These are phyloP conservation scores for Takifugu rubripes DNA, from an alignment of 2,797 vertebrate species.

Conservation along the genomic window DNA sequence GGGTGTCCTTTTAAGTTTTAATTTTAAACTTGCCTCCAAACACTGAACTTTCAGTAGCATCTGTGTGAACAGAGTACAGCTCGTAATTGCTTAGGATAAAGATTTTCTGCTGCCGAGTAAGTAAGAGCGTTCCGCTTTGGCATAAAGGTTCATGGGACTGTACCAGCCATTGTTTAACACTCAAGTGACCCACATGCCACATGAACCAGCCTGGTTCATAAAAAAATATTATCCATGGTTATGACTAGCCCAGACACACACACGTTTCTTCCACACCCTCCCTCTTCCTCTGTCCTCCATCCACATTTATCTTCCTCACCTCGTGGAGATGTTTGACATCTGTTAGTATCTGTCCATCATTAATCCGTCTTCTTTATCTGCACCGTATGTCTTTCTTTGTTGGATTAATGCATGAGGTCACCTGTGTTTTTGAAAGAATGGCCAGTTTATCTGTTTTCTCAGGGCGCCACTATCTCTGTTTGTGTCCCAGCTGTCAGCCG, in stretches of 20 bases:
- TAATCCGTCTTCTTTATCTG: constrained; percentile 44
- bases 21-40: neutral
- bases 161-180: constrained; percentile 39
- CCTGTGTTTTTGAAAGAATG: constrained; percentile 36
- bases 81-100: constrained; percentile 1
- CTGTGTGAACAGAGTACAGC: neutral
- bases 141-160: constrained; percentile 34
- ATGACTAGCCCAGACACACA: neutral
- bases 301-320: constrained; percentile 53
- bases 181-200: constrained; percentile 40
- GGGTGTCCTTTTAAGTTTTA: neutral
- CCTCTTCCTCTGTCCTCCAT: constrained; percentile 18
- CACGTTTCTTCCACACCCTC: constrained; percentile 2
- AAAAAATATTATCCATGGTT: constrained; percentile 9
- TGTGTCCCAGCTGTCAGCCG: constrained; percentile 41
- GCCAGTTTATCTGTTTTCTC: constrained; percentile 43
- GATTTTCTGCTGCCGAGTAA: constrained; percentile 22
- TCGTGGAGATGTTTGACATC: constrained; percentile 35
- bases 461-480: constrained; percentile 29
- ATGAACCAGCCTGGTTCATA: constrained; percentile 27
- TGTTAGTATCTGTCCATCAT: constrained; percentile 54
- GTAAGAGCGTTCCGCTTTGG: constrained; percentile 12
- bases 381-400: constrained; percentile 42
- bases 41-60: constrained; percentile 4
- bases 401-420: constrained; percentile 28